Base-by-base conservation (phyloP, 2,113 vertebrate species). In the Circaetus gallicus region DNA sequence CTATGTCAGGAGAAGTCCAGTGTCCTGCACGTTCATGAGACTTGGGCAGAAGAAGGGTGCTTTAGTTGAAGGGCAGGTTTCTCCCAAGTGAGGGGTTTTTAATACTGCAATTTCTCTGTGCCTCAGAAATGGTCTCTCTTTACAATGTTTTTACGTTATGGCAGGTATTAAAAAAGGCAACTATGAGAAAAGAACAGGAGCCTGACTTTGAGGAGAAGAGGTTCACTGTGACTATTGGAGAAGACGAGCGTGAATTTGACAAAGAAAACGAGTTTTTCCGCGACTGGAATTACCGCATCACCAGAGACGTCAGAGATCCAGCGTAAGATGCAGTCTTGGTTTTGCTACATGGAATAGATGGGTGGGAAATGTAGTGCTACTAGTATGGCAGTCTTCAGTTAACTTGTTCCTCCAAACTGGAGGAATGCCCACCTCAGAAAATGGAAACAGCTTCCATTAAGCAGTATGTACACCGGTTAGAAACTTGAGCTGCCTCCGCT, bases 121-220 rank as follows among this genome's bases (percentile, higher is more conserved):
- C 36, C n/a, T 45, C 32, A 6, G 34, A 26, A 71, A 16, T 13
- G 1, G 50, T 53, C 34, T 52, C 40, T 26, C n/a, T 76, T 86
- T 11, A 63, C 26, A 2, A 13, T 11, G 16, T 9, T 43, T 45
- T 21, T 49, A 20, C 22, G 2, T 77, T 7, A 34, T 2, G 91
- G 7, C 76, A 99, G 99, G 99, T 99, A 45, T 97, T 99, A 91
- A 99, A 99, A 97, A 99, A 99, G 95, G 99, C 99, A 89, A 99
- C 99, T 1, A 99, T 99, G 86, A 98, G 99, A 10, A 99, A 99
- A 91, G 99, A 99, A 50, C 99, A 99, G 90, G 99, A 99, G 93
- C 99, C 99, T 1, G 99, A 99, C 98, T 99, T 99, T 82, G 99
- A 99, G 97, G 99, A 99, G 96, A 99, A 99, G 67, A 98, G 99